phyloP scores from a whole-genome alignment of 35 echinoderm and acorn worm species.

The Apostichopus japonicus region DNA sequence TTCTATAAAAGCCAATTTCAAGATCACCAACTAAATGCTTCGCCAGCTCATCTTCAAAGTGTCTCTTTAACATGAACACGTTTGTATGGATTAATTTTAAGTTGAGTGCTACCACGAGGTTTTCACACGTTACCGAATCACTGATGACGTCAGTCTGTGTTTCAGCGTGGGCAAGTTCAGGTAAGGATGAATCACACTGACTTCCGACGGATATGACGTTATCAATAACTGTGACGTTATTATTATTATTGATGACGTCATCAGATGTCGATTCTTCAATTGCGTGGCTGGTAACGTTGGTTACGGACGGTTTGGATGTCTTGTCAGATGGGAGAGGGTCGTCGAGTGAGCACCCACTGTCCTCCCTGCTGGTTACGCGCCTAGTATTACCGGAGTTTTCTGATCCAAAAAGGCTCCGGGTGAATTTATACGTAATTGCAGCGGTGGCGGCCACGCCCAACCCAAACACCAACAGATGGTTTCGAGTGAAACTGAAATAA shows the following conservation, averaged over 20 bases:
- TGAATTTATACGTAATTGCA: conserved; percentile 8
- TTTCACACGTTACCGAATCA: neutral
- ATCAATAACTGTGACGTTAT: neutral
- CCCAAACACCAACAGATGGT: neutral
- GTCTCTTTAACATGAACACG: conserved; percentile 17
- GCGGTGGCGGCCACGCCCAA: conserved; percentile 12
- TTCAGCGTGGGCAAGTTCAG: neutral
- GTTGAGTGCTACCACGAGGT: neutral
- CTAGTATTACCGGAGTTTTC: too few species aligned
- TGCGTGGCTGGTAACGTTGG: neutral
- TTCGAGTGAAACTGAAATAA: neutral
- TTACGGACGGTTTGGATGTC: too few species aligned
- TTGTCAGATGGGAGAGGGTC: neutral
- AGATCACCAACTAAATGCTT: neutral
- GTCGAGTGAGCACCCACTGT: neutral
- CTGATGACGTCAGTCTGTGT: neutral
- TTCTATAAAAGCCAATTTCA: conserved; percentile 11
- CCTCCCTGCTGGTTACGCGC: neutral
- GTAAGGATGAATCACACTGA: neutral
- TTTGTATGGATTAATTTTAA: conserved; percentile 2
- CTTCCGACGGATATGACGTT: neutral
- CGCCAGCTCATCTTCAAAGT: conserved; percentile 23
- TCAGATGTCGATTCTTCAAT: neutral
- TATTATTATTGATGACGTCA: neutral
- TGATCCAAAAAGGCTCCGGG: neutral